phyloP scores from a whole-genome alignment of 1,140 invertebrate genomes.

The Physella acuta region DNA sequence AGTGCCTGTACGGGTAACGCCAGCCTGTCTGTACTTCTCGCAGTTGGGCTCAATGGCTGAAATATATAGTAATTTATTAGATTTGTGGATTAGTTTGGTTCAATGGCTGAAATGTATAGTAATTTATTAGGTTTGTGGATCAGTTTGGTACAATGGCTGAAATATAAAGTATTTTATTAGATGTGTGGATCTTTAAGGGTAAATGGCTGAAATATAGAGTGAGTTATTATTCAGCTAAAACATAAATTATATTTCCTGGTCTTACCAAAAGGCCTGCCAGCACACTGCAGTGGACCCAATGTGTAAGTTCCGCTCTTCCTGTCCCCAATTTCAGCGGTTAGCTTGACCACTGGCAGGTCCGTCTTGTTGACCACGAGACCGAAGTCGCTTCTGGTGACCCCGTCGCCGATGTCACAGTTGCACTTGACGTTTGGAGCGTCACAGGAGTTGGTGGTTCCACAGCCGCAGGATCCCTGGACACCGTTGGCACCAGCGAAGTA shows the following conservation, averaged over 20 bases:
- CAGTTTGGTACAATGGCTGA: too few relatives aligned
- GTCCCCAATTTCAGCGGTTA: slow-evolving; percentile 16
- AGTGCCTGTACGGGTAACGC: slow-evolving; percentile 20
- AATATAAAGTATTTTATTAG: too few relatives aligned
- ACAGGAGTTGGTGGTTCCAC: slow-evolving; percentile 25
- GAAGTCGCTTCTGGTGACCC: slow-evolving; percentile 11
- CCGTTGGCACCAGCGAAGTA: slow-evolving; percentile 28
- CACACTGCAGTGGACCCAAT: slow-evolving; percentile 1
- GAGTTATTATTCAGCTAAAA: too few relatives aligned
- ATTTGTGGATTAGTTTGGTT: too few relatives aligned
- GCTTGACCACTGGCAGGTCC: slow-evolving; percentile 3
- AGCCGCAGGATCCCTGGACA: slow-evolving; percentile 20
- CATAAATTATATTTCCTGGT: too few relatives aligned
- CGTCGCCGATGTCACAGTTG: slow-evolving; percentile 24
- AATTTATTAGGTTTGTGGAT: too few relatives aligned
- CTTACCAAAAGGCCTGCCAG: slow-evolving; percentile 19
- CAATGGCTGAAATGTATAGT: too few relatives aligned
- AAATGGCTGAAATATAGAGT: too few relatives aligned
- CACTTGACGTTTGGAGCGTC: slow-evolving; percentile 9
- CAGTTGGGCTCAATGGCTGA: slow-evolving; percentile 37
- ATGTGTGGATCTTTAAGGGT: too few relatives aligned
- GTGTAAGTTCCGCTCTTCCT: background rate
- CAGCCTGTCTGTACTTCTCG: slow-evolving; percentile 31
- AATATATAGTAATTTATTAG: too few relatives aligned
- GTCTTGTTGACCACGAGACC: slow-evolving; percentile 18